Evolutionary conservation across 2,888 invertebrate species (phyloP).

Genomic region (Eupithecia exiguata): DNA sequence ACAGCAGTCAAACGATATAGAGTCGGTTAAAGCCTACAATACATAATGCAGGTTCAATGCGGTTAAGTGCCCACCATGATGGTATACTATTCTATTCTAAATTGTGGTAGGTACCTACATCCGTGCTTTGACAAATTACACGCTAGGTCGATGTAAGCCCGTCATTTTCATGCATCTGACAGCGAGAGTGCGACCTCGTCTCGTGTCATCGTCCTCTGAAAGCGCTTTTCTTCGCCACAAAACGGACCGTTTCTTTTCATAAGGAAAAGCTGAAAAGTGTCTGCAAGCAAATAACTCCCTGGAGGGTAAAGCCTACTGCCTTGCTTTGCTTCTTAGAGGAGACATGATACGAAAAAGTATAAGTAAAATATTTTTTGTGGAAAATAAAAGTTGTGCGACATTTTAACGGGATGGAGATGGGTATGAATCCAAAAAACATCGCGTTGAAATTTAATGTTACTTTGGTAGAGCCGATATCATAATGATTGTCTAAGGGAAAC

Average conservation of each 20-base stretch:
- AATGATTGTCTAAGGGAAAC: neutral
- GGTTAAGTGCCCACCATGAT: neutral
- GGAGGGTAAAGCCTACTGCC: conserved; percentile 82
- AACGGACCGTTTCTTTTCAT: conserved; percentile 84
- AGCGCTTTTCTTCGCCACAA: conserved; percentile 83
- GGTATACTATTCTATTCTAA: conserved; percentile 6
- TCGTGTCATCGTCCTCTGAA: conserved; percentile 84
- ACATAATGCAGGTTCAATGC: neutral
- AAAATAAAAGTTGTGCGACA: conserved; percentile 49
- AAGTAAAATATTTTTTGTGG: conserved; percentile 60
- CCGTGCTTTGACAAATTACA: conserved; percentile 77
- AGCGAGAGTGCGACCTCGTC: conserved; percentile 80
- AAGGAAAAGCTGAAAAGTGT: conserved; percentile 84
- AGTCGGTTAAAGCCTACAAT: conserved; percentile 29
- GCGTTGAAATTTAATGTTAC: neutral
- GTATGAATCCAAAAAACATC: conserved; percentile 5
- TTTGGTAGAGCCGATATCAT: neutral
- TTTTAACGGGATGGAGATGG: conserved; percentile 29
- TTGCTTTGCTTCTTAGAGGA: conserved; percentile 73
- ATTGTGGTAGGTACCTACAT: conserved; percentile 45
- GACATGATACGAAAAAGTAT: conserved; percentile 73
- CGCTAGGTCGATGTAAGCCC: conserved; percentile 77
- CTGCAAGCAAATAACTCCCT: conserved; percentile 83
- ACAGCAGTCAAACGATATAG: conserved; percentile 51
- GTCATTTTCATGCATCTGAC: conserved; percentile 78